These are phyloP conservation scores for Takifugu bimaculatus DNA, from an alignment of 2,113 vertebrate genomes.

Conservation along the genomic window DNA sequence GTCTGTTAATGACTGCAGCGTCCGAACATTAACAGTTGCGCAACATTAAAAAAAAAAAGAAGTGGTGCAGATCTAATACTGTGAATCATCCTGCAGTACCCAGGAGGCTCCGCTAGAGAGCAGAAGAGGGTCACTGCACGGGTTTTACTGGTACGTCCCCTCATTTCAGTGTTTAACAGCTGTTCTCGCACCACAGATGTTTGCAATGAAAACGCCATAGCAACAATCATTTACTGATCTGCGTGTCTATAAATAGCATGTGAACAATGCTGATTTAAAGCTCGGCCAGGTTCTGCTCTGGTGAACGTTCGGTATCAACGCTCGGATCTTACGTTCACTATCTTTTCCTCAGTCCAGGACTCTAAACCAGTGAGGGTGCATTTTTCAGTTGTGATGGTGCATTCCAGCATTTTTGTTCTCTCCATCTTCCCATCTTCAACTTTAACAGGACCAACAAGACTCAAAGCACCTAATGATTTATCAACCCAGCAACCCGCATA, in stretches of 20 bases:
- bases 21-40: no score
- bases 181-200: slow-evolving; percentile 13
- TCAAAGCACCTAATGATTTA: not conserved
- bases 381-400: slow-evolving; percentile 26
- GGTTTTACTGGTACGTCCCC: not conserved
- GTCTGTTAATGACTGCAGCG: not conserved
- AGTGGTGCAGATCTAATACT: no score
- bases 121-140: slow-evolving; percentile 14
- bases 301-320: not conserved
- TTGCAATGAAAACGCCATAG: slow-evolving; percentile 8
- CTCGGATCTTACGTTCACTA: not conserved
- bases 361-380: slow-evolving; percentile 55
- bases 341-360: slow-evolving; percentile 19
- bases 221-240: not conserved
- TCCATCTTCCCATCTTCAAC: not conserved
- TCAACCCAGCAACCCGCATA: not conserved
- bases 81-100: slow-evolving; percentile 36
- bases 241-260: not conserved
- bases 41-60: no score
- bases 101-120: slow-evolving; percentile 46
- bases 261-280: no score
- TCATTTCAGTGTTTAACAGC: slow-evolving; percentile 10
- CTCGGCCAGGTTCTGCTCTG: not conserved
- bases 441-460: not conserved
- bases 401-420: slow-evolving; percentile 27